phyloP scores from a whole-genome alignment of 2,113 vertebrate genomes.

The Scalopus aquaticus region DNA sequence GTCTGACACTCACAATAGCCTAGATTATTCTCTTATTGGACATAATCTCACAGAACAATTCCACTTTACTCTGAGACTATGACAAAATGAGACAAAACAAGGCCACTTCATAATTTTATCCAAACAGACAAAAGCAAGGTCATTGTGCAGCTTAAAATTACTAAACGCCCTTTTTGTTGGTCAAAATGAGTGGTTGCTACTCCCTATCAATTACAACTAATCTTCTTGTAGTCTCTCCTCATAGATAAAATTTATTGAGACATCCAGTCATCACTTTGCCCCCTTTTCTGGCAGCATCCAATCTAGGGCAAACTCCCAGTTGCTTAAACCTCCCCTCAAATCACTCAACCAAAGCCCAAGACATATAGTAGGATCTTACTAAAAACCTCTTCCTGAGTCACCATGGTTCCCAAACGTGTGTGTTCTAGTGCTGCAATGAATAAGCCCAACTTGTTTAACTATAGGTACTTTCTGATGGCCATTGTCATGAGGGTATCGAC shows the following conservation, averaged over 20 bases:
- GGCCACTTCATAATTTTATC: slow-evolving; percentile 43
- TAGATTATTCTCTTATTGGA: background rate
- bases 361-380: background rate
- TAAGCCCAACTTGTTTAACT: background rate
- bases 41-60: background rate
- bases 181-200: background rate
- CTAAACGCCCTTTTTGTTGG: background rate
- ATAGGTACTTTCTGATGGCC: background rate
- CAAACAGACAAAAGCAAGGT: slow-evolving; percentile 49
- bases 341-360: background rate
- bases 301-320: background rate
- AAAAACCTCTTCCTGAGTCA: background rate
- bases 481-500: background rate
- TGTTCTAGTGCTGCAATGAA: background rate
- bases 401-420: background rate
- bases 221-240: background rate
- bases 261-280: background rate
- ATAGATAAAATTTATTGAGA: background rate
- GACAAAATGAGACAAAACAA: slow-evolving; percentile 56
- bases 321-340: background rate
- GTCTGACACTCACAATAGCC: background rate
- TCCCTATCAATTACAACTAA: background rate
- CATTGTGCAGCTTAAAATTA: background rate
- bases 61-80: background rate
- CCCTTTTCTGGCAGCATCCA: background rate